Conservation (phyloP, 2,113 vertebrate species). For the Crocuta crocuta region DNA sequence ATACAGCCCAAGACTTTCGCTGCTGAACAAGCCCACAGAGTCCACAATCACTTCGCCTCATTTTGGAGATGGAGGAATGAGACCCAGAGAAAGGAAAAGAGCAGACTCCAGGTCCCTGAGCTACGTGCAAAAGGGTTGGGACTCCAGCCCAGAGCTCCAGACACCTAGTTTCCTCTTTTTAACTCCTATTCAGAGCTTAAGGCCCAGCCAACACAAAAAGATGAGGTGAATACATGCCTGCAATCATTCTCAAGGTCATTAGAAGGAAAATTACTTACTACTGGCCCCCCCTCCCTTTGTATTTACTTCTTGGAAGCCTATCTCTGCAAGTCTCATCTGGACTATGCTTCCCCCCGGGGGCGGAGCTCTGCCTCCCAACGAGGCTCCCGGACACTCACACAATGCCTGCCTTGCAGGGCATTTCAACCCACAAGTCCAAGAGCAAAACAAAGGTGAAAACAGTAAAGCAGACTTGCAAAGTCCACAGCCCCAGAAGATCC, state of each 20-base stretch:
- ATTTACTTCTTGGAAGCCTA: neutral
- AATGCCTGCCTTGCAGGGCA: neutral
- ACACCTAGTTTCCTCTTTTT: neutral
- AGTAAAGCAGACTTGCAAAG: neutral
- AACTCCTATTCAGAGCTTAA: conserved; percentile 33
- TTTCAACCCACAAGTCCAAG: neutral
- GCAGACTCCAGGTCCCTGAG: neutral
- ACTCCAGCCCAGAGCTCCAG: neutral
- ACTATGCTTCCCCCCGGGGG: neutral
- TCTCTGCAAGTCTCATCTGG: neutral
- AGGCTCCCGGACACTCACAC: neutral
- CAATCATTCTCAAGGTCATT: conserved; percentile 28
- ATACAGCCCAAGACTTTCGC: neutral
- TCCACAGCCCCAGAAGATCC: neutral
- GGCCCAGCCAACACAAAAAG: neutral
- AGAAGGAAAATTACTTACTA: neutral
- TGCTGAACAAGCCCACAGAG: neutral
- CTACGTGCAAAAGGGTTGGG: neutral
- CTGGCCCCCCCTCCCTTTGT: neutral
- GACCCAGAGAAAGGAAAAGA: neutral
- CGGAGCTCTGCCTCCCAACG: neutral
- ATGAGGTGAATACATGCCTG: neutral
- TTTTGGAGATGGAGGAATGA: neutral
- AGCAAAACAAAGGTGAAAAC: neutral
- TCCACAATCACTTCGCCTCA: neutral